phyloP scores from a whole-genome alignment of 2,888 invertebrate species.

The Neoaliturus tenellus region DNA sequence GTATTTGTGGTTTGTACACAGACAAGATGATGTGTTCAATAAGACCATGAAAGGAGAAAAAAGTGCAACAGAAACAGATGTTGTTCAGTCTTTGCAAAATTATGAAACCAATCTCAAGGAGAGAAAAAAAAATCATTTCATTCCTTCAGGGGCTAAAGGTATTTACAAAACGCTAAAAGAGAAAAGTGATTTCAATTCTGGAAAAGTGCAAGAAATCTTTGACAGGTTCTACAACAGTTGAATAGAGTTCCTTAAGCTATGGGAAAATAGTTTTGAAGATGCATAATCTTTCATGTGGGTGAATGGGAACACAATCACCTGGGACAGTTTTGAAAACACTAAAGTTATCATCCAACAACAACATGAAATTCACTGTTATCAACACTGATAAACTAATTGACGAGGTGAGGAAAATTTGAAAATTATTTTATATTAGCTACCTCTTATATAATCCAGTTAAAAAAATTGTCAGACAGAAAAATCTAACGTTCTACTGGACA shows the following conservation, averaged over 20 bases:
- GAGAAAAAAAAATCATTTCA: not conserved
- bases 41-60: constrained; percentile 20
- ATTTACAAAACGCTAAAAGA: not conserved
- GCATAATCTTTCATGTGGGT: too few relatives aligned
- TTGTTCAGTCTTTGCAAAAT: constrained; percentile 19
- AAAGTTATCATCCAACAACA: not conserved
- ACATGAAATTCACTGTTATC: not conserved
- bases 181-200: not conserved
- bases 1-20: constrained; percentile 66
- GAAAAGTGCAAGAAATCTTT: not conserved
- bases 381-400: not conserved
- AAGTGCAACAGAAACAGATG: constrained; percentile 40
- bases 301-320: not conserved
- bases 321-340: not conserved
- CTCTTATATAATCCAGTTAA: too few relatives aligned
- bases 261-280: too few relatives aligned
- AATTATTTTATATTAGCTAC: too few relatives aligned
- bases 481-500: too few relatives aligned
- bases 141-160: not conserved
- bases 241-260: not conserved
- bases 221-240: not conserved
- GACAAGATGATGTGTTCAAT: constrained; percentile 12
- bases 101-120: constrained; percentile 11
- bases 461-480: too few relatives aligned
- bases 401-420: constrained; percentile 2